Evolutionary conservation across 2,888 invertebrate genomes (phyloP).

Genomic region (Stratiomys singularior): DNA sequence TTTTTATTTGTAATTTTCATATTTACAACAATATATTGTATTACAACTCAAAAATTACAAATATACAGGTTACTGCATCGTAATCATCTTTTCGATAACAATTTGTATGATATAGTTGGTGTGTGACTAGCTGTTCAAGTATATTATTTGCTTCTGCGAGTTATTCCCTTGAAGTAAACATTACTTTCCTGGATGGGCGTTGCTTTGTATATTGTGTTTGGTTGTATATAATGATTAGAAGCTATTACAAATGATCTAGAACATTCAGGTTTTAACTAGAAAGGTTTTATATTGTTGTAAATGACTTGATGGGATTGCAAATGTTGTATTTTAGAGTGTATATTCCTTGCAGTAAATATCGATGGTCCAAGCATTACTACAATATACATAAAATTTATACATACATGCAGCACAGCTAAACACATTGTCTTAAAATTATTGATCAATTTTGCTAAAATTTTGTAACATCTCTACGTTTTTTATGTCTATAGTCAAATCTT

Average conservation of each 20-base stretch:
- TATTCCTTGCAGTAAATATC: background rate
- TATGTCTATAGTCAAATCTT: too few species aligned
- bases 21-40: constrained; percentile 18
- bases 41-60: constrained; percentile 33
- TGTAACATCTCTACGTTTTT: background rate
- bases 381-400: background rate
- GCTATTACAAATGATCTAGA: constrained; percentile 19
- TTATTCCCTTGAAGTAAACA: background rate
- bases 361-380: constrained; percentile 19
- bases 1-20: constrained; percentile 8
- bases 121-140: constrained; percentile 2
- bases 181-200: background rate
- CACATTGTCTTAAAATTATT: background rate
- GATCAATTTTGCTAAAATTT: background rate
- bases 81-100: background rate
- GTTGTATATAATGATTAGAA: constrained; percentile 7
- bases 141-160: background rate
- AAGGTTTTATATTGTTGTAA: background rate
- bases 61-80: background rate
- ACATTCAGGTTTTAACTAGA: constrained; percentile 5
- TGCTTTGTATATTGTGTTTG: background rate
- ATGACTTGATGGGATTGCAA: background rate
- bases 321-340: background rate
- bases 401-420: background rate
- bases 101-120: background rate